These are phyloP conservation scores for Heliangelus exortis DNA, from an alignment of 2,797 vertebrate species.

Conservation along the genomic window DNA sequence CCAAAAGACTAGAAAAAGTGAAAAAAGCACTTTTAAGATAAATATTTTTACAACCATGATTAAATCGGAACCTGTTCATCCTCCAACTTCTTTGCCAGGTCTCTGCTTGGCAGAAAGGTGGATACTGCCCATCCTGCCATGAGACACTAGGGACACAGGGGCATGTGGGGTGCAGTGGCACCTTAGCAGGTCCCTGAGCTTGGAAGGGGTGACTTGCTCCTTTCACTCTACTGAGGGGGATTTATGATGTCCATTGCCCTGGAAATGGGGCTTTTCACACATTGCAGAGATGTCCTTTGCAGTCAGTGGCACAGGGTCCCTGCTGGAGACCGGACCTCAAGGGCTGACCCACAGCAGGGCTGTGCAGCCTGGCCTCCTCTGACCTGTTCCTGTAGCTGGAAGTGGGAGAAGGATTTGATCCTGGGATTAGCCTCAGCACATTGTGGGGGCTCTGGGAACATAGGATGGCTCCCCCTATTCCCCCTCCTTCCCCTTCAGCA, in stretches of 20 bases:
- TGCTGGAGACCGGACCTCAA: not conserved
- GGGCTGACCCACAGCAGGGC: not conserved
- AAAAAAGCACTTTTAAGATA: not conserved
- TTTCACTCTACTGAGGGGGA: not conserved
- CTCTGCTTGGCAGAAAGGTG: not conserved
- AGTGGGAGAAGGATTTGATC: not conserved
- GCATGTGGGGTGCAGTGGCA: rapidly evolving
- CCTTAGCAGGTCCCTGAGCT: not conserved
- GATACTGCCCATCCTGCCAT: not conserved
- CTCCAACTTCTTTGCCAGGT: not conserved
- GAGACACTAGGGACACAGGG: not conserved
- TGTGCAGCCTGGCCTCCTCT: not conserved
- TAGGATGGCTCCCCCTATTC: rapidly evolving
- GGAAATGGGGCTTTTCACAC: not conserved
- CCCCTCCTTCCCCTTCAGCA: not conserved
- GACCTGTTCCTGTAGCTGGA: rapidly evolving
- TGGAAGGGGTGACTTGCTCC: not conserved
- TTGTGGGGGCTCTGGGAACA: rapidly evolving
- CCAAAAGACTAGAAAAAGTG: not conserved
- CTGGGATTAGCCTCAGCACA: rapidly evolving
- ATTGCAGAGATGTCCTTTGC: not conserved
- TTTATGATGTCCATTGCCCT: not conserved
- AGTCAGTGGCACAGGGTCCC: not conserved
- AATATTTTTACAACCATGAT: not conserved
- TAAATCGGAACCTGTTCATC: not conserved